phyloP scores from a whole-genome alignment of 2,888 invertebrate species.

The Tipula lateralis region DNA sequence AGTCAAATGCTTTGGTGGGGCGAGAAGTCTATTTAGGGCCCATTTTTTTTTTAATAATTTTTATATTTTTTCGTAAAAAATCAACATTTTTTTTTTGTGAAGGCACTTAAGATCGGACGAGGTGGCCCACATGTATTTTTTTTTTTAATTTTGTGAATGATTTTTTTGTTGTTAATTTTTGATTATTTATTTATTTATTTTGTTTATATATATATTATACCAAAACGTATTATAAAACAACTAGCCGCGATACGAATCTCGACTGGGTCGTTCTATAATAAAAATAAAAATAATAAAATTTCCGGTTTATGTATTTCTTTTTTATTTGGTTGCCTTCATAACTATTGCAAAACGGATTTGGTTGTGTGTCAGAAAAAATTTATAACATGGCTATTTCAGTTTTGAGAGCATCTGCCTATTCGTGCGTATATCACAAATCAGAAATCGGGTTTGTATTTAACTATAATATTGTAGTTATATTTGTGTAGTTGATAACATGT shows the following conservation, averaged over 20 bases:
- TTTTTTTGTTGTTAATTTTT: constrained; percentile 51
- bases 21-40: constrained; percentile 85
- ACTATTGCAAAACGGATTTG: constrained; percentile 74
- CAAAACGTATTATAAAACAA: constrained; percentile 33
- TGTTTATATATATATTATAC: constrained; percentile 27
- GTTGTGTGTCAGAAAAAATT: constrained; percentile 53
- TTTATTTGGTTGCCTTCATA: constrained; percentile 66
- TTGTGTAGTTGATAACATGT: constrained; percentile 26
- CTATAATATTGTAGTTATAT: constrained; percentile 30
- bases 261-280: constrained; percentile 33
- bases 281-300: constrained; percentile 28
- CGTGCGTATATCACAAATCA: constrained; percentile 39
- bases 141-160: constrained; percentile 53
- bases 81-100: constrained; percentile 68
- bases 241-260: constrained; percentile 32
- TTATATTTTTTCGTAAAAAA: constrained; percentile 70
- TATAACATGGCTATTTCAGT: constrained; percentile 61
- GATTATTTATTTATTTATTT: no score
- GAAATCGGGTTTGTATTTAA: constrained; percentile 32
- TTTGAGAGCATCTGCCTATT: constrained; percentile 60
- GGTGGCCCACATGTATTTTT: constrained; percentile 79
- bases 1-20: constrained; percentile 60
- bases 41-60: constrained; percentile 64
- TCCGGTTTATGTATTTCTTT: constrained; percentile 39
- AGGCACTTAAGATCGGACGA: constrained; percentile 95